phyloP scores from a whole-genome alignment of 1,140 invertebrate genomes.

The Hypothenemus hampei region DNA sequence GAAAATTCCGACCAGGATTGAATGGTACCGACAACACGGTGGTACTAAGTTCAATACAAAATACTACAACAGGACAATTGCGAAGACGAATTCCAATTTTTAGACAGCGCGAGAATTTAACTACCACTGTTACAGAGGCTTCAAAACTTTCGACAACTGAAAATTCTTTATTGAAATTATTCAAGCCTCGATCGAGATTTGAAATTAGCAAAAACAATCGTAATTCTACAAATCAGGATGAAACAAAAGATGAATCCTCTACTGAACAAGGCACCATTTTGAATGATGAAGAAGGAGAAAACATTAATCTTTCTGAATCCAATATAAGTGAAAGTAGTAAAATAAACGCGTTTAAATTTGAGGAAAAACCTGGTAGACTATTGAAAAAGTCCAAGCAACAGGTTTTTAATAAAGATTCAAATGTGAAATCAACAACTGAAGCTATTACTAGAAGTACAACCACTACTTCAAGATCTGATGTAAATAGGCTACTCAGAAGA shows the following conservation, averaged over 20 bases:
- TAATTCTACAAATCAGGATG: not conserved
- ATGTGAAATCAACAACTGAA: constrained; percentile 10
- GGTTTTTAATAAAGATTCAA: not conserved
- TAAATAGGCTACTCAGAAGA: constrained; percentile 41
- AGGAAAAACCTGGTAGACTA: constrained; percentile 38
- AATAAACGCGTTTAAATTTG: constrained; percentile 30
- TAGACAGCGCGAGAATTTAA: constrained; percentile 2
- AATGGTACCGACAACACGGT: not conserved
- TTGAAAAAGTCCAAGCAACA: constrained; percentile 7
- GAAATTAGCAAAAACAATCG: constrained; percentile 5
- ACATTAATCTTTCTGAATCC: constrained; percentile 53
- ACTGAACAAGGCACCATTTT: constrained; percentile 37
- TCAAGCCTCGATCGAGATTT: constrained; percentile 17
- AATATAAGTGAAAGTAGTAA: constrained; percentile 51
- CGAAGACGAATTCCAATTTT: constrained; percentile 5
- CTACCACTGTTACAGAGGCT: not conserved
- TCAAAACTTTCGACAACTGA: not conserved
- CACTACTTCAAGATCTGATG: constrained; percentile 26
- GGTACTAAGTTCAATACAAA: not conserved
- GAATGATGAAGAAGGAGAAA: constrained; percentile 47
- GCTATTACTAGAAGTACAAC: constrained; percentile 4
- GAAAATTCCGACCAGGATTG: constrained; percentile 32
- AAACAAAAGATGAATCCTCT: constrained; percentile 25
- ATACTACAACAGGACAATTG: too few species aligned
- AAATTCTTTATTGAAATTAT: constrained; percentile 17